These are phyloP conservation scores for Scolopax mira DNA, from an alignment of 2,113 vertebrate genomes.

Conservation along the genomic window DNA sequence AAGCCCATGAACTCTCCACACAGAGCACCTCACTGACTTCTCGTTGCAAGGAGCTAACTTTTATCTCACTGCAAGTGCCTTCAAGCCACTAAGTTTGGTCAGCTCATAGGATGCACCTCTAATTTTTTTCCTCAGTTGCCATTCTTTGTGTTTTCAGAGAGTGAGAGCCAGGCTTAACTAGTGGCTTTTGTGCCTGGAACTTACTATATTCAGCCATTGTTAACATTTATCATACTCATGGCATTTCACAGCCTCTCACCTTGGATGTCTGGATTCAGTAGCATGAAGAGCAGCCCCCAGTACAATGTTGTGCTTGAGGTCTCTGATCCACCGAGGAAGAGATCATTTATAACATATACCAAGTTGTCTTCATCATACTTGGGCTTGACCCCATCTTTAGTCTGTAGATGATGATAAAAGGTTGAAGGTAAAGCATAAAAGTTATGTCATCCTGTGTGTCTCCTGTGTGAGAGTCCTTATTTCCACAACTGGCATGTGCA, in stretches of 20 bases:
- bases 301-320: constrained; percentile 70
- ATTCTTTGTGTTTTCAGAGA: not conserved
- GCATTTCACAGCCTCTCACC: constrained; percentile 39
- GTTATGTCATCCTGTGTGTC: not conserved
- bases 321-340: constrained; percentile 76
- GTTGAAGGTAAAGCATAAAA: not conserved
- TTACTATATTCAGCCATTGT: not conserved
- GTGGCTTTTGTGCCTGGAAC: not conserved
- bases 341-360: constrained; percentile 60
- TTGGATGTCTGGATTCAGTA: constrained; percentile 66
- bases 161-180: not conserved
- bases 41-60: not conserved
- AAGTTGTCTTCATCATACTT: constrained; percentile 74
- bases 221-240: not conserved
- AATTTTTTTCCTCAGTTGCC: not conserved
- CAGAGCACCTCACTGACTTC: not conserved
- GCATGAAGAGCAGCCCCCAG: constrained; percentile 74
- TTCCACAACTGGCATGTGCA: not conserved
- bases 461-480: not conserved
- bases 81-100: not conserved
- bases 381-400: not conserved
- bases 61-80: not conserved
- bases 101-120: not conserved
- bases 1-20: not conserved
- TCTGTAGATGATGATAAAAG: constrained; percentile 40